Conservation (phyloP, 1,140 invertebrate genomes). For the Pseudomyrmex dendroicus region DNA sequence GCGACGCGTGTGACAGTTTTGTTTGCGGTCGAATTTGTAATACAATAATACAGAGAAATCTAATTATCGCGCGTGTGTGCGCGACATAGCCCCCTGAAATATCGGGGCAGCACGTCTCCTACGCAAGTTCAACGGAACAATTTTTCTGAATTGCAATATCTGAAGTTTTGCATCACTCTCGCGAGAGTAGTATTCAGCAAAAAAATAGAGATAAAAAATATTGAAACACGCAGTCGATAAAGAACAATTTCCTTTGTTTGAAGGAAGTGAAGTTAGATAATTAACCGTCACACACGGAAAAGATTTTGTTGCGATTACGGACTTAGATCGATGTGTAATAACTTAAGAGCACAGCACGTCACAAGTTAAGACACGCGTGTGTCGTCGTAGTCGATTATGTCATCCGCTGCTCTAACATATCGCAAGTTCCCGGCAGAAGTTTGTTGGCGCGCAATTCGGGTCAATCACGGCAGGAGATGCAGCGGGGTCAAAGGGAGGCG, state of each 20-base stretch:
- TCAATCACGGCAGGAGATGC: constrained; percentile 55
- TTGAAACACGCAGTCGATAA: constrained; percentile 2
- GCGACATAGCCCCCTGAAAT: not conserved
- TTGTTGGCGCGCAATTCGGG: constrained; percentile 64
- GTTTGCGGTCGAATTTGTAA: constrained; percentile 26
- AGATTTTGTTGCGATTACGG: constrained; percentile 1
- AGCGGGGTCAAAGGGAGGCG: constrained; percentile 55
- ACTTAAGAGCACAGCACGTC: constrained; percentile 18
- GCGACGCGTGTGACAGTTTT: constrained; percentile 32
- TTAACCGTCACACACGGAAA: not conserved
- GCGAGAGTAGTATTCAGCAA: not conserved
- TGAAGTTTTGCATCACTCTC: constrained; percentile 17
- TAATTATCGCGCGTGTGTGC: constrained; percentile 25
- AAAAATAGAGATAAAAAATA: not conserved
- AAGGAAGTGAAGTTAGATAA: constrained; percentile 6
- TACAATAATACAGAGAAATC: constrained; percentile 52
- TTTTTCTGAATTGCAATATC: not conserved
- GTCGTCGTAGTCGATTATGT: constrained; percentile 66
- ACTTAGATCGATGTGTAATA: constrained; percentile 4
- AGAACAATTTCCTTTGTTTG: constrained; percentile 9
- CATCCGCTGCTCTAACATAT: constrained; percentile 58
- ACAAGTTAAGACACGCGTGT: constrained; percentile 46
- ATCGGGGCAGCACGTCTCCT: not conserved
- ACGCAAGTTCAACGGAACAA: constrained; percentile 32
- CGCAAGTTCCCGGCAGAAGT: constrained; percentile 59